Base-by-base conservation (phyloP, 2,888 invertebrate genomes). In the Terebella lapidaria region DNA sequence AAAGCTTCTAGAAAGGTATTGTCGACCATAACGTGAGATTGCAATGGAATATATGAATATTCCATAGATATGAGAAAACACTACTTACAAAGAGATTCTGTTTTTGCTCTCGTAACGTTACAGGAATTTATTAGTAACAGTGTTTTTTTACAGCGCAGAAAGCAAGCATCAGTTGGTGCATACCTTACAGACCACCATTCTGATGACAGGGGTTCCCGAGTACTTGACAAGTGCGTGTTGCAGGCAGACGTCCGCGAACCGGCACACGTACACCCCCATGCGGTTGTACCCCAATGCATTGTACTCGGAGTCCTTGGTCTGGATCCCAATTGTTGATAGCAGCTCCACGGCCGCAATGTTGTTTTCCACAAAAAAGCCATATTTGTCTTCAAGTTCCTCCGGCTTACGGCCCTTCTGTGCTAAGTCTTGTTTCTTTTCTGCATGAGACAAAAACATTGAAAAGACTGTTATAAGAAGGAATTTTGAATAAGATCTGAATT, bases 261-360 rank as follows among this genome's bases (percentile, higher is more conserved):
- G 58, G 57, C 68, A 68, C 29, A 68, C 42, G 56, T 68, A 68
- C 5, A 66, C 60, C 1, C 68, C 68, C 64, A 67, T 61, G 26
- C 63, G 42, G 58, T 62, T 62, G 62, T 67, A 68, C 24, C 68
- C 68, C 24, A 68, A 60, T 22, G 68, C 61, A 56, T 68, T 67
- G 61, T 68, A 68, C 27, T 63, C 67, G 3, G 64, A 64, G 54
- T 68, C 67, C 30, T 55, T 56, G 3, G 58, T 51, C 45, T 54
- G 59, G 18, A 68, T 49, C 10, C 68, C 67, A 10, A 45, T 49
- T 20, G 57, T 29, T 22, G 49, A 20, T 3, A 58, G 29, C 55
- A 57, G 46, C 27, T 61, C 58, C 30, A 68, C 42, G 24, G 47
- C 29, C 2, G 61, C 62, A 15, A 56, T 53, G 47, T 66, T 61